A percentile compares a stretch with the other conserved stretches of the same genome.
Conservation (phyloP, 37 sponge, comb jelly and placozoan genomes). For the Lycopodina hypogea region DNA sequence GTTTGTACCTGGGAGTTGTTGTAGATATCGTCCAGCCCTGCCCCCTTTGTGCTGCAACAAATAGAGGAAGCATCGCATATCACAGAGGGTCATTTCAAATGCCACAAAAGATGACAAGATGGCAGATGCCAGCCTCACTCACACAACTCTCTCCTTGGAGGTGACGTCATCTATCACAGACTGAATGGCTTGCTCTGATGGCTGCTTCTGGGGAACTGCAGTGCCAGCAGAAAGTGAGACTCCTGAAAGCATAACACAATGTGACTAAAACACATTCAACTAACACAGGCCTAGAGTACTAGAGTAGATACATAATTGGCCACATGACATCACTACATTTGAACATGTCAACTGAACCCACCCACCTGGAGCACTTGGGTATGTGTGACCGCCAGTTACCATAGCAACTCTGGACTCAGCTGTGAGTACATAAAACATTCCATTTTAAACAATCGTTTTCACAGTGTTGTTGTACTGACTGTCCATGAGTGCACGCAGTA, state of each 20-base stretch:
- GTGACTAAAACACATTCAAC: background rate
- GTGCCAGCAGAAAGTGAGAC: slow-evolving; percentile 35
- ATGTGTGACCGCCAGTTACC: slow-evolving; percentile 68
- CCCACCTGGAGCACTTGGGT: slow-evolving; percentile 68
- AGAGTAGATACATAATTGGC: background rate
- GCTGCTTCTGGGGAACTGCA: slow-evolving; percentile 22
- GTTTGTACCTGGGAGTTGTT: too few relatives aligned
- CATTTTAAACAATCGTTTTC: too few relatives aligned
- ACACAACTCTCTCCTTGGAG: slow-evolving; percentile 23
- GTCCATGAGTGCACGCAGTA: too few relatives aligned
- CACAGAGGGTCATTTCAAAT: background rate
- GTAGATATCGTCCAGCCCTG: slow-evolving; percentile 32
- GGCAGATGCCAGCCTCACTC: slow-evolving; percentile 11
- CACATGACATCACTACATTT: background rate
- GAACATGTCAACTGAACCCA: background rate
- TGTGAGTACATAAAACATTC: too few relatives aligned
- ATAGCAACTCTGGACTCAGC: background rate
- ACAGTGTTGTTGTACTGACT: too few relatives aligned
- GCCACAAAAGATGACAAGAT: background rate
- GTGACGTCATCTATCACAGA: slow-evolving; percentile 26
- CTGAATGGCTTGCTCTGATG: slow-evolving; percentile 28
- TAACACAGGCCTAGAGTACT: background rate
- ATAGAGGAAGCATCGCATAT: background rate
- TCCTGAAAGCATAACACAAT: background rate
- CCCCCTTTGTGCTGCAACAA: slow-evolving; percentile 34